Base-by-base conservation (phyloP, 2,113 vertebrate genomes). In the Oostethus manadensis region DNA sequence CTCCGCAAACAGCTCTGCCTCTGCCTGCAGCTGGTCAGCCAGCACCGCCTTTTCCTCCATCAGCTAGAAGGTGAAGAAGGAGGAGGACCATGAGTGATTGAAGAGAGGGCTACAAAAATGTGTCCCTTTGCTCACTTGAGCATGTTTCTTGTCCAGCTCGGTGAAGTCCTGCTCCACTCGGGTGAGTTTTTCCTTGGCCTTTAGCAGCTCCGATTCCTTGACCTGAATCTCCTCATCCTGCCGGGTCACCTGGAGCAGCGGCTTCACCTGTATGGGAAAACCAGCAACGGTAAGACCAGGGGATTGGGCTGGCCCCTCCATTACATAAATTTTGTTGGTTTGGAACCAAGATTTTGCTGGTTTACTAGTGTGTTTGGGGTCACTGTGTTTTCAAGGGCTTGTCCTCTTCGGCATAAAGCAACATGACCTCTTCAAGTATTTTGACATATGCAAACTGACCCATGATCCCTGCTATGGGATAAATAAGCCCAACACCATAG, bases 181-280 rank as follows among this genome's bases (percentile, higher is more conserved):
- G 40, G 72, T 71, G 29, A 95, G 89, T 3, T 86, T 88, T 50
- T 95, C 93, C 51, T 92, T 91, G 40, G 92, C 91, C 58, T 93
- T 95, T 76, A 90, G 90, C 15, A 96, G 89, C 66, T 92, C 91
- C 1, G 88, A 58, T 20, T 90, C 93, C 45, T 90, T 85, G 0
- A 82, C 86, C 78, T 96, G 94, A 72, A 96, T 92, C 81, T 95
- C 93, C 71, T 96, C 94, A 13, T 96, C 94, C 76, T 95, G 94
- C 4, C 94, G 87, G 0, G 92, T 93, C 60, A 96, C 94, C 82
- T 96, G 94, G 66, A 96, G 87, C 66, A 96, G 86, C 0, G 94
- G 94, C 81, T 96, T 96, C 74, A 96, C 94, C 94, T 96, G 46
- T 49, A 7, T 29, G 17, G 11, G 2, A 14, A 14, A 66, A 10